Conservation (phyloP, 2,888 invertebrate species). For the Andrena camellia region DNA sequence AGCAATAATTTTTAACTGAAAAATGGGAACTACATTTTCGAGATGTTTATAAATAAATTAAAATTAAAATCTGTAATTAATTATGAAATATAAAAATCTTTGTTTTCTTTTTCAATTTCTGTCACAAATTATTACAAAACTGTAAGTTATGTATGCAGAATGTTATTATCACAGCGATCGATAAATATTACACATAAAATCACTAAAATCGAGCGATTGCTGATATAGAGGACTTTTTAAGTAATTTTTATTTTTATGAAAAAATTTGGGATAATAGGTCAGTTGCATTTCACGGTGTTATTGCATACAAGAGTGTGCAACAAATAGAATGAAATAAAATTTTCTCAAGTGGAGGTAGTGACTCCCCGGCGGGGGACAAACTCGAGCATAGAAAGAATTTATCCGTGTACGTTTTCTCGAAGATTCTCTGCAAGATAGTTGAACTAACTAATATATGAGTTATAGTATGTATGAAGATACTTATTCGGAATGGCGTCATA, state of each 20-base stretch:
- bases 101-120: background rate
- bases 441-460: background rate
- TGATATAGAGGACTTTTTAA: background rate
- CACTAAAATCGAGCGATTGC: background rate
- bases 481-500: conserved; percentile 27
- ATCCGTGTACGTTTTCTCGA: background rate
- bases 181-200: background rate
- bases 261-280: background rate
- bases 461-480: background rate
- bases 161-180: background rate
- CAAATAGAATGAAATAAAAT: background rate
- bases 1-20: background rate
- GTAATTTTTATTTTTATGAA: background rate
- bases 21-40: background rate
- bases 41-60: background rate
- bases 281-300: background rate
- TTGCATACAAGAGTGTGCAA: background rate
- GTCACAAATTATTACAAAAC: background rate
- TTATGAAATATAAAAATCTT: background rate
- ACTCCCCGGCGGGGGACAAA: background rate
- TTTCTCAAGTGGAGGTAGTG: background rate
- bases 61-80: background rate
- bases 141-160: background rate
- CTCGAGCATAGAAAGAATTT: background rate
- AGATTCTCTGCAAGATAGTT: background rate